A percentile compares a stretch with the other conserved stretches of the same genome.
phyloP scores from a whole-genome alignment of 1,140 invertebrate genomes.

The Augochlora pura region DNA sequence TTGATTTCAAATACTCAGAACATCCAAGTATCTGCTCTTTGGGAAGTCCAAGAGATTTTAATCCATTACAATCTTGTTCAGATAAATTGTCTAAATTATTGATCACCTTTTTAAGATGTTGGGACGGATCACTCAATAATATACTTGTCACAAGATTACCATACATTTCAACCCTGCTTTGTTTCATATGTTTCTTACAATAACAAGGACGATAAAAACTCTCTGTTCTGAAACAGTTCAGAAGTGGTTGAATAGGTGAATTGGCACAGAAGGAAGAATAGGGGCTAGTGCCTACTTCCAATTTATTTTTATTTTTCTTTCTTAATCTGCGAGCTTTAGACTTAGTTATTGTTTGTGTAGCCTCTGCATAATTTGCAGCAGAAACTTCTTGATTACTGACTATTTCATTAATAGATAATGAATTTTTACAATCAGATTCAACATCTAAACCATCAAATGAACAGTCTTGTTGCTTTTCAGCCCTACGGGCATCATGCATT shows the following conservation, averaged over 20 bases:
- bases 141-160: too few relatives aligned
- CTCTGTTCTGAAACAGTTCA: background rate
- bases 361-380: slow-evolving; percentile 34
- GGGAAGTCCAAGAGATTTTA: background rate
- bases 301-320: slow-evolving; percentile 3
- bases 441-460: background rate
- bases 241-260: background rate
- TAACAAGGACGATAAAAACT: too few relatives aligned
- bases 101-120: too few relatives aligned
- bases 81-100: too few relatives aligned
- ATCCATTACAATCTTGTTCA: too few relatives aligned
- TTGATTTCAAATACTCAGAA: background rate
- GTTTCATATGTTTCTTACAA: background rate
- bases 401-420: background rate
- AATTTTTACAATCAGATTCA: too few relatives aligned
- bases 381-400: background rate
- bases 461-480: slow-evolving; percentile 32
- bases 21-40: background rate
- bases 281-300: too few relatives aligned
- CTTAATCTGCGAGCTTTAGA: slow-evolving; percentile 55
- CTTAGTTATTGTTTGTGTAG: slow-evolving; percentile 40
- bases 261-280: background rate
- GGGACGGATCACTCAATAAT: too few relatives aligned
- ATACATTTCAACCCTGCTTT: background rate
- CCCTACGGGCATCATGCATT: slow-evolving; percentile 67